Evolutionary conservation across 2,888 invertebrate genomes (phyloP), one percentile per base, ranked within the genome.

Genomic region (Norana najaformis): DNA sequence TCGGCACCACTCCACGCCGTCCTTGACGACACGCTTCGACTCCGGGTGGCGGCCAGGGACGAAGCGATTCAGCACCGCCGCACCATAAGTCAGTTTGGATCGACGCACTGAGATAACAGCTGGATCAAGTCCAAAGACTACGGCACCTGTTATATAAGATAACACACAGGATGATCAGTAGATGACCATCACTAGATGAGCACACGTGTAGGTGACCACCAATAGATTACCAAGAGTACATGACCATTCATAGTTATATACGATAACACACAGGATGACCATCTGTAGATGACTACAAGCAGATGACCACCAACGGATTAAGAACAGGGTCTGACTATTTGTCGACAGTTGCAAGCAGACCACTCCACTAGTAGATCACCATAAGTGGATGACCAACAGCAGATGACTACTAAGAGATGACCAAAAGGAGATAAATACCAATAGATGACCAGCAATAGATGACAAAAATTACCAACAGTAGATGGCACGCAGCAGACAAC

Each of bases 111-210:
- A 36, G n/a, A 90, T 41, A 35, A 90, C 47, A n/a, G 41, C 83
- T 23, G 89, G 90, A 38, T 90, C 83, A n/a, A 90, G 88, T 36
- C 90, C 90, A 85, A 89, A 90, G 39, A 88, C 82, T 13, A 90
- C 89, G 39, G 90, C 90, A 35, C 90, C 90, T 90, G 88, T 35
- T 14, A 47, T 18, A 53, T 13, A 53, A 20, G 20, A n/a, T 37
- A 38, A 69, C 39, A 88, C 47, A 89, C 18, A 47, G 39, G 30
- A 20, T 20, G 41, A 30, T n/a, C 37, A 18, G 18, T 47, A 47
- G 18, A 47, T 47, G 47, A 16, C 13, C 13, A 47, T 14, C 13
- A 34, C 5, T 34, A 88, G 88, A 38, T 37, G 37, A 39, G 34
- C 30, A 36, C 36, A 14, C 34, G 13, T 85, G 85, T 88, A 38